A percentile compares a stretch with the other conserved stretches of the same genome.
Evolutionary conservation across 2,888 invertebrate genomes (phyloP).

Genomic region (Coenonympha glycerion): DNA sequence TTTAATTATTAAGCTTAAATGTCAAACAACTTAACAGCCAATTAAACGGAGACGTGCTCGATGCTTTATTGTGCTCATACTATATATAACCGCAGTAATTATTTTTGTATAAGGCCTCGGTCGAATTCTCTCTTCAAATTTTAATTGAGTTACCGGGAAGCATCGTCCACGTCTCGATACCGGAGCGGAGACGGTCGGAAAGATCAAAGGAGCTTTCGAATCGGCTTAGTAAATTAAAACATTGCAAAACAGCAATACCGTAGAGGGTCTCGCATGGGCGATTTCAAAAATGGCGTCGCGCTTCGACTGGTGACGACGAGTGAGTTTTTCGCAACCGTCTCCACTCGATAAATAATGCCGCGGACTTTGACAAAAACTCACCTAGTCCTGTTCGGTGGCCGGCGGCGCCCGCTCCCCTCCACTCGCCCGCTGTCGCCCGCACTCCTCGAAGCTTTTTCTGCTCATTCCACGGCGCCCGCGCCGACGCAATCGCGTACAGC

Average conservation of each 20-base stretch:
- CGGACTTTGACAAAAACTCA: constrained; percentile 75
- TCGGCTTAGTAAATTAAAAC: constrained; percentile 66
- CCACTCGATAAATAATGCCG: constrained; percentile 75
- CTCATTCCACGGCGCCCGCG: constrained; percentile 67
- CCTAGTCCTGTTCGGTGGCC: constrained; percentile 73
- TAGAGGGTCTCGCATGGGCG: constrained; percentile 59
- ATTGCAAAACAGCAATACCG: constrained; percentile 64
- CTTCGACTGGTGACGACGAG: constrained; percentile 59
- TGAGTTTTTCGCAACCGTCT: constrained; percentile 75
- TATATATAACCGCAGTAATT: constrained; percentile 6
- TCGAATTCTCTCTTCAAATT: constrained; percentile 4
- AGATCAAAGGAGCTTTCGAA: constrained; percentile 49
- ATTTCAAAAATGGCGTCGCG: constrained; percentile 71
- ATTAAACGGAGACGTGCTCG: constrained; percentile 7
- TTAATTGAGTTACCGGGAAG: constrained; percentile 19
- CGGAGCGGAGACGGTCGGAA: constrained; percentile 56
- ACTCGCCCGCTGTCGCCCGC: constrained; percentile 38
- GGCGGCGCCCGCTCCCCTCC: constrained; percentile 59
- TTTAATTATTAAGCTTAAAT: constrained; percentile 29
- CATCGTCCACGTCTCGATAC: constrained; percentile 26
- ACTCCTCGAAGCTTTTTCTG: constrained; percentile 60
- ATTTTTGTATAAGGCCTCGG: constrained; percentile 9
- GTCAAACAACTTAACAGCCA: constrained; percentile 10
- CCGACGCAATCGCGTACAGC: constrained; percentile 59
- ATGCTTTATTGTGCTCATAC: constrained; percentile 7